These are phyloP conservation scores for Drosophila mulleri DNA, from an alignment of 2,888 invertebrate species.

Conservation along the genomic window DNA sequence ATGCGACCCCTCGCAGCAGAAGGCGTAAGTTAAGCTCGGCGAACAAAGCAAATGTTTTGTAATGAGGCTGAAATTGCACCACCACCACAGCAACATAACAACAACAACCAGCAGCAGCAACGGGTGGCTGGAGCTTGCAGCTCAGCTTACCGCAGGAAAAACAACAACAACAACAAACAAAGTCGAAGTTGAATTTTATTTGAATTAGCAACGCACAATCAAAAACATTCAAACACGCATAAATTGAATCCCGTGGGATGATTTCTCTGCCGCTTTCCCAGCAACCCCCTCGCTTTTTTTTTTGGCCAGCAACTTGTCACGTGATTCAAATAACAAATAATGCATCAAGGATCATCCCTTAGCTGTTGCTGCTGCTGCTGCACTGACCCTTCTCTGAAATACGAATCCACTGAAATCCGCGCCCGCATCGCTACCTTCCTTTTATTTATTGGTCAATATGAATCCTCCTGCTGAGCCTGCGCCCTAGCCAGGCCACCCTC, in stretches of 20 bases:
- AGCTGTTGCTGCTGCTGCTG: conserved; percentile 35
- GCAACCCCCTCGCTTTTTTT: conserved; percentile 35
- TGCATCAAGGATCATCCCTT: conserved; percentile 79
- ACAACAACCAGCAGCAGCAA: background rate
- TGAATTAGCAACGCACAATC: conserved; percentile 81
- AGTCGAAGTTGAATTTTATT: conserved; percentile 65
- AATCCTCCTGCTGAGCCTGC: conserved; percentile 13
- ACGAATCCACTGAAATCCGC: conserved; percentile 48
- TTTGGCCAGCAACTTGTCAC: conserved; percentile 77
- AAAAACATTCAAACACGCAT: conserved; percentile 83
- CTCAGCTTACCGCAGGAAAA: conserved; percentile 56
- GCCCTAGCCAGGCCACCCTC: conserved; percentile 15
- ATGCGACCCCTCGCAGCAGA: conserved; percentile 51
- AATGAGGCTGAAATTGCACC: conserved; percentile 73
- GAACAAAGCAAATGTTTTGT: conserved; percentile 63
- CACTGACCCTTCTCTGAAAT: conserved; percentile 42
- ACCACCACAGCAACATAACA: conserved; percentile 26
- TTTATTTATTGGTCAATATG: conserved; percentile 56
- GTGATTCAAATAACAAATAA: conserved; percentile 83
- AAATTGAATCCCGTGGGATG: conserved; percentile 84
- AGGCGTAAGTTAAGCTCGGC: conserved; percentile 41
- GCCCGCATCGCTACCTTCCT: conserved; percentile 54
- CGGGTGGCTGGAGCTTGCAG: conserved; percentile 24
- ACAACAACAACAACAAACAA: conserved; percentile 19
- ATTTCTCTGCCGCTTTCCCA: conserved; percentile 71